Base-by-base conservation (phyloP, 1,140 invertebrate genomes). In the Ptiloglossa arizonensis region DNA sequence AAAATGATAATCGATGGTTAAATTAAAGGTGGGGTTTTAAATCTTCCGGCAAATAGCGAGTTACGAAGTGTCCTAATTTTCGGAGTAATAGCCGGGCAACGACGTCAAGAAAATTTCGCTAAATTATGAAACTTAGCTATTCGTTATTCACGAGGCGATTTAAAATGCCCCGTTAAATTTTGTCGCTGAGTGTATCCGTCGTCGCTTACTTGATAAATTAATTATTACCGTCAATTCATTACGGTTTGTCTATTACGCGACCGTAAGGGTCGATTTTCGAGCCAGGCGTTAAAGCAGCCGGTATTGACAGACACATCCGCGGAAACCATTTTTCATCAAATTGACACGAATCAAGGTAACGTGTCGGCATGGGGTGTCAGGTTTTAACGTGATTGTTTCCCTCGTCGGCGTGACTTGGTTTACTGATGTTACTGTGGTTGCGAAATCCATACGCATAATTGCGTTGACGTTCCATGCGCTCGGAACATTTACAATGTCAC, bases 301-400 rank as follows among this genome's bases (percentile, higher is more conserved):
- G 5, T 59, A 35, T 48, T n/a, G 57, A 19, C 4, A 15, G 32
- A 24, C 41, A 22, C 41, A 48, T 62, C 29, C 4, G 29, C 48
- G 24, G 27, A 15, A 22, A 35, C 8, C 24, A 74, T 74, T 74
- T 74, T 74, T 74, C 71, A 74, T 66, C 60, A 35, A 24, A 52
- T 64, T 27, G 59, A 64, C 48, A 13, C 19, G 32, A 17, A 8
- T 11, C 48, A 41, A 22, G 41, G 22, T 15, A 27, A 15, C 19
- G 17, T 27, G 60, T 57, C 27, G 60, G 50, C 48, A 24, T 9
- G 13, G n/a, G 22, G 35, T 56, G 71, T 66, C 62, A 24, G 35
- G n/a, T 66, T 74, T 74, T 74, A 66, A 66, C 71, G 48, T 24
- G 71, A 74, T 74, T 74, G 71, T 66, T 74, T 63, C 71, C 48